These are phyloP conservation scores for Drosophila vallismaia DNA, from an alignment of 2,888 invertebrate species.

Conservation along the genomic window DNA sequence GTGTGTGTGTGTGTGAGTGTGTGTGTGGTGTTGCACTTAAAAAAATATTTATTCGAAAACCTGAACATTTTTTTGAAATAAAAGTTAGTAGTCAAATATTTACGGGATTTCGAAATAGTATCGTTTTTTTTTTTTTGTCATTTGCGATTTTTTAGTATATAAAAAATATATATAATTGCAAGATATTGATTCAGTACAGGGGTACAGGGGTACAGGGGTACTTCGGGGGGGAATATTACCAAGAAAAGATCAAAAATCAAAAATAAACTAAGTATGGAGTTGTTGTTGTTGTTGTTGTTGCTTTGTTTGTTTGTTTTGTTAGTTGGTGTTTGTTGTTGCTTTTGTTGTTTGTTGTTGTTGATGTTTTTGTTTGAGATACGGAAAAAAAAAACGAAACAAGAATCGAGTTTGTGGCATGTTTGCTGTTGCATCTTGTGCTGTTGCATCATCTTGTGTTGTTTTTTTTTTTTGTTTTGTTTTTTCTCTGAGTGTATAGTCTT, in stretches of 20 bases:
- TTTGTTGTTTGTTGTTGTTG: conserved; percentile 47
- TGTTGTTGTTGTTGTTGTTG: conserved; percentile 11
- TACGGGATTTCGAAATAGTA: conserved; percentile 20
- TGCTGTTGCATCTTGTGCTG: conserved; percentile 25
- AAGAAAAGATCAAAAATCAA: conserved; percentile 27
- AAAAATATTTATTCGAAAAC: conserved; percentile 7
- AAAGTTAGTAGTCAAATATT: conserved; percentile 54
- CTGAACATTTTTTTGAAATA: conserved; percentile 1
- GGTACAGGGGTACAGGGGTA: conserved; percentile 1
- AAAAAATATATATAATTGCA: conserved; percentile 2
- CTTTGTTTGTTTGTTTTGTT: conserved; percentile 24
- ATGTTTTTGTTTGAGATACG: conserved; percentile 18
- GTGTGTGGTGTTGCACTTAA: conserved; percentile 17
- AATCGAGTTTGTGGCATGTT: conserved; percentile 4
- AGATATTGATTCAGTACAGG: conserved; percentile 15
- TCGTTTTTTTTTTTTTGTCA: conserved; percentile 37
- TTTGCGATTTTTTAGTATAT: conserved; percentile 36
- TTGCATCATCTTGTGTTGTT: conserved; percentile 8
- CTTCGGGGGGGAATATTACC: conserved; percentile 2
- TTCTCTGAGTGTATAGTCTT: conserved; percentile 18
- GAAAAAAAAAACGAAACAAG: conserved; percentile 23
- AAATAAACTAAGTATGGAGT: conserved; percentile 31
- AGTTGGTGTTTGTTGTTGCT: conserved; percentile 29
- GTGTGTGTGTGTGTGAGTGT: conserved; percentile 16
- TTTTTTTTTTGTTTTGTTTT: conserved; percentile 21